Conservation (phyloP, 2,888 invertebrate species). For the Trachelus stipa region DNA sequence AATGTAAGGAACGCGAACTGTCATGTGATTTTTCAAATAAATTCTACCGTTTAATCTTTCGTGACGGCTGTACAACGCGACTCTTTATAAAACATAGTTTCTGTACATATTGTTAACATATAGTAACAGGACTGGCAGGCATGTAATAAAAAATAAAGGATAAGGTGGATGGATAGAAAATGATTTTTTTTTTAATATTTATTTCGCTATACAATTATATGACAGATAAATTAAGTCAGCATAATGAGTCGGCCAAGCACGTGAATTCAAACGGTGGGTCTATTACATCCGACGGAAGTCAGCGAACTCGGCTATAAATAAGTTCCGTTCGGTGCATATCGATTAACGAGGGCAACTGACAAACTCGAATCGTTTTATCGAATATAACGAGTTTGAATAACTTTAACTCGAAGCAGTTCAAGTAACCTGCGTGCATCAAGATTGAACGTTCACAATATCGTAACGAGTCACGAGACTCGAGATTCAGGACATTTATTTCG, state of each 20-base stretch:
- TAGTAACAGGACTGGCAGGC: background rate
- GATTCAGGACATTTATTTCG: background rate
- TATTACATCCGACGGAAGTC: constrained; percentile 3
- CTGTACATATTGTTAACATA: background rate
- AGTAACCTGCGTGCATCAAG: background rate
- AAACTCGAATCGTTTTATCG: constrained; percentile 5
- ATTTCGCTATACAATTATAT: background rate
- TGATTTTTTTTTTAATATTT: background rate
- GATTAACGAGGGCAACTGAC: background rate
- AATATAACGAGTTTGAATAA: background rate
- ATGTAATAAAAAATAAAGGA: background rate
- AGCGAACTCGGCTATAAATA: constrained; percentile 13
- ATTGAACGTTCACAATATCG: background rate
- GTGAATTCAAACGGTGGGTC: background rate
- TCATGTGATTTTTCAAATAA: background rate
- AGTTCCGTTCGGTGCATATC: constrained; percentile 1
- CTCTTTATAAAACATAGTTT: background rate
- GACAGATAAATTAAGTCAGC: background rate
- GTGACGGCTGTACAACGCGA: background rate
- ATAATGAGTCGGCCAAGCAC: background rate
- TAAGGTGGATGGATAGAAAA: background rate
- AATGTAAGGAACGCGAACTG: background rate
- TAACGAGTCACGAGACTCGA: background rate
- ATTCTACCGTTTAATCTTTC: background rate
- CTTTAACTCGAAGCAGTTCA: background rate